Percentiles rank a stretch among this genome's conserved stretches.
Conservation (phyloP, 2,113 vertebrate genomes). For the Albula goreensis region DNA sequence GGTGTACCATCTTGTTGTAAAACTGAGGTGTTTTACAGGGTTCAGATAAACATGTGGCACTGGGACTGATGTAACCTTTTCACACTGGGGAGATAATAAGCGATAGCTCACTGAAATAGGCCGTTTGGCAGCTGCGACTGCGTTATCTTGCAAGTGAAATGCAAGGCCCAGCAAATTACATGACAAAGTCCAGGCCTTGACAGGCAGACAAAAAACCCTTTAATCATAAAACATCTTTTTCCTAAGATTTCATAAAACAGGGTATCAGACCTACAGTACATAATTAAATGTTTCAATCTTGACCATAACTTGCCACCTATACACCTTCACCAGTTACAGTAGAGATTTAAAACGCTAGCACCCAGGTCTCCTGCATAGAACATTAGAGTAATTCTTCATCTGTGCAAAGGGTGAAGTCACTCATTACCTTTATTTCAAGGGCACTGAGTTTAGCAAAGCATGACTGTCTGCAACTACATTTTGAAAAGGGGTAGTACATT, state of each 20-base stretch:
- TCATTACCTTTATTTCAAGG: neutral
- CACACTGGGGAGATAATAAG: conserved; percentile 12
- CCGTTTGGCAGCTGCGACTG: neutral
- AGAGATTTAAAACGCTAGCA: neutral
- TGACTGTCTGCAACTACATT: neutral
- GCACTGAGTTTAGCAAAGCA: neutral
- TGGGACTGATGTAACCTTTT: neutral
- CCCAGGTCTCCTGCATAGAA: neutral
- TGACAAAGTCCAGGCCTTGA: neutral
- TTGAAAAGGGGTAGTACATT: neutral
- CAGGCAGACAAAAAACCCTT: neutral
- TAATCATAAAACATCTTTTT: neutral
- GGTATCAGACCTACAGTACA: neutral
- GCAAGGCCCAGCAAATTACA: neutral
- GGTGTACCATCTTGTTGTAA: neutral
- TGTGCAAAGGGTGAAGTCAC: neutral
- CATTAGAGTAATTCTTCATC: neutral
- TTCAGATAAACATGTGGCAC: neutral
- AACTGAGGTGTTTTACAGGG: neutral
- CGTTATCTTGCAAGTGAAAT: neutral
- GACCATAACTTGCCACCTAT: neutral
- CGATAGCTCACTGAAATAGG: neutral
- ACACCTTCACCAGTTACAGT: neutral
- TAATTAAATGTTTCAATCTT: neutral
- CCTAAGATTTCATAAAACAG: neutral